Base-by-base conservation (phyloP, 2,113 vertebrate genomes). In the Pollimyrus isidori region DNA sequence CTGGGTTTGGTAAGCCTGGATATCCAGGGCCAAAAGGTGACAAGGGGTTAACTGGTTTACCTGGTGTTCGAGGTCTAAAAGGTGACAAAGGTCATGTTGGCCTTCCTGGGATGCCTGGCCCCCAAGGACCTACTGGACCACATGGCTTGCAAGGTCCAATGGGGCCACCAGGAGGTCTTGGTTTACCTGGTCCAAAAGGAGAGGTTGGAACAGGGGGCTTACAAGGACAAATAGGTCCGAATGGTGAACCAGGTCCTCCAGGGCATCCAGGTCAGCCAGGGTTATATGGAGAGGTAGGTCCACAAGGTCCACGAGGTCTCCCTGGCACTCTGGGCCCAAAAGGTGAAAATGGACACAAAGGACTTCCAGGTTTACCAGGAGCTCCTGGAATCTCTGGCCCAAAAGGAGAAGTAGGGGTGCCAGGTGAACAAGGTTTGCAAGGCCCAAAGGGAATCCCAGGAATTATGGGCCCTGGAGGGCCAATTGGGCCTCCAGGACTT, bases 361-460 rank as follows among this genome's bases (percentile, higher is more conserved):
- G 98, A 65, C 89, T 97, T 88, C 95, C 97, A 0, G 98, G 98
- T 13, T 90, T 94, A 6, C 94, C 97, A 0, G 98, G 98, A 0
- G 91, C 93, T 46, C 92, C 95, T 0, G 98, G 98, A 23, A 90
- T 96, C 0, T 95, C 96, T 45, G 98, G 98, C 35, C 95, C 95
- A 0, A 99, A 98, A 93, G 98, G 95, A 90, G 91, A 97, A 90
- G 92, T 92, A 0, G 98, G 98, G 90, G 93, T 96, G 76, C 95
- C 96, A 0, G 98, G 98, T 0, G 96, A 95, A 26, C 93, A 95
- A 89, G 98, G 98, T 0, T 95, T 96, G 23, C 98, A 99, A 93
- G 98, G 98, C 1, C 97, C 97, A 30, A 95, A 95, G 0, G 98
- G 98, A 89, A 99, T 99, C 91, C 97, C 98, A 0, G 98, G 98